Percentiles rank a stretch among this genome's conserved stretches.
phyloP scores from a whole-genome alignment of 2,797 vertebrate genomes.

The Rousettus madagascariensis region DNA sequence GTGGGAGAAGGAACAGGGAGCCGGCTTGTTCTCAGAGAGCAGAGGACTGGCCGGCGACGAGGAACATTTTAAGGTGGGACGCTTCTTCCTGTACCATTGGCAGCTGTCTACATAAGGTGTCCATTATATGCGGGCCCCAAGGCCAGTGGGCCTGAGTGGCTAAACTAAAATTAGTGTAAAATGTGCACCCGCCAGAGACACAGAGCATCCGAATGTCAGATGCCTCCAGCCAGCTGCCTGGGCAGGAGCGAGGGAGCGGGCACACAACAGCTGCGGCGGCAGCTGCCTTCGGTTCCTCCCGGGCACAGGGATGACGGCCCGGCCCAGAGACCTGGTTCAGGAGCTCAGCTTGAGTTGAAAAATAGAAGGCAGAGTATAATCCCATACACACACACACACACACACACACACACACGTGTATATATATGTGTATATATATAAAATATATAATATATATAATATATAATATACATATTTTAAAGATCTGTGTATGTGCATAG shows the following conservation, averaged over 20 bases:
- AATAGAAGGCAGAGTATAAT: neutral
- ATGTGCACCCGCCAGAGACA: conserved; percentile 43
- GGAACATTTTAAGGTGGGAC: conserved; percentile 74
- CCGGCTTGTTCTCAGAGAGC: conserved; percentile 80
- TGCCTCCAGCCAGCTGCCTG: neutral
- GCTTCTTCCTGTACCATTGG: conserved; percentile 9
- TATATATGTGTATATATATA: no score
- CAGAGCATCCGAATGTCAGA: conserved; percentile 60
- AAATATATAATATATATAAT: no score
- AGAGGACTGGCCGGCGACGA: conserved; percentile 68
- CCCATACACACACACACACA: no score
- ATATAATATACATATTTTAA: neutral
- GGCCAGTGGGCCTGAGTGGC: conserved; percentile 65
- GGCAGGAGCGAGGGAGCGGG: neutral
- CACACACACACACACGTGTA: no score
- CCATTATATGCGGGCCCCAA: conserved; percentile 76
- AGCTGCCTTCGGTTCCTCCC: neutral
- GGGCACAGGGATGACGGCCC: neutral
- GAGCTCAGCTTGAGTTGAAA: neutral
- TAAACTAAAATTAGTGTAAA: conserved; percentile 81
- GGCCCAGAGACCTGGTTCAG: neutral
- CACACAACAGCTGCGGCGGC: neutral
- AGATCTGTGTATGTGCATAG: neutral
- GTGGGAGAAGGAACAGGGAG: conserved; percentile 81
- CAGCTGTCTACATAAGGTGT: conserved; percentile 79